These are phyloP conservation scores for Enhydra lutris DNA, from an alignment of 2,113 vertebrate species.

Conservation along the genomic window DNA sequence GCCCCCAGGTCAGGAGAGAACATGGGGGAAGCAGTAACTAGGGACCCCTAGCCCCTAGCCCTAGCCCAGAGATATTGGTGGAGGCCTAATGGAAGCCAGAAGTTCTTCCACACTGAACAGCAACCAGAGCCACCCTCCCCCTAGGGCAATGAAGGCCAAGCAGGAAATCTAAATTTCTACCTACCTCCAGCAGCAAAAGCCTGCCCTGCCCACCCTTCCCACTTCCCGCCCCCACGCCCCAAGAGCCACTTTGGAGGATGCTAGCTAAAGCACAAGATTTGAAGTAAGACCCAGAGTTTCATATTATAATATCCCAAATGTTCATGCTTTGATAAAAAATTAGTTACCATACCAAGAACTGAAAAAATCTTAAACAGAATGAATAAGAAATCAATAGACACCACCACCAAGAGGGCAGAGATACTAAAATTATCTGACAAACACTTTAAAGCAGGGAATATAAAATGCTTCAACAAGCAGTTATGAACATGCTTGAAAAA, in stretches of 20 bases:
- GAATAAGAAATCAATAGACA: neutral
- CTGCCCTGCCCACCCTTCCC: neutral
- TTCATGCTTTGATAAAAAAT: neutral
- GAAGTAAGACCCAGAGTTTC: neutral
- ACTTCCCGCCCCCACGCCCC: too few species aligned
- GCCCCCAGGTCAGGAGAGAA: neutral
- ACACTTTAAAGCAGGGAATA: neutral
- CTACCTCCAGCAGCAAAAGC: neutral
- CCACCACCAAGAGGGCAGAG: neutral
- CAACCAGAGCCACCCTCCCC: neutral
- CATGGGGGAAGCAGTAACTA: neutral
- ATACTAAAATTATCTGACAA: neutral
- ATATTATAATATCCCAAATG: neutral
- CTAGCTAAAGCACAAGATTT: neutral
- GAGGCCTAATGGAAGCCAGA: neutral
- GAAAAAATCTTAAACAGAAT: neutral
- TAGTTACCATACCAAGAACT: neutral
- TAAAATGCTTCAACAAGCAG: neutral
- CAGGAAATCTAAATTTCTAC: neutral
- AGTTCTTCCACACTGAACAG: neutral
- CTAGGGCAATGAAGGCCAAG: neutral
- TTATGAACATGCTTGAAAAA: neutral
- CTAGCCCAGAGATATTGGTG: neutral
- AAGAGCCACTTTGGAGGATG: neutral
- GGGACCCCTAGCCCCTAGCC: neutral